Base-by-base conservation (phyloP, 35 echinoderm and acorn worm species). In the Diadema setosum region DNA sequence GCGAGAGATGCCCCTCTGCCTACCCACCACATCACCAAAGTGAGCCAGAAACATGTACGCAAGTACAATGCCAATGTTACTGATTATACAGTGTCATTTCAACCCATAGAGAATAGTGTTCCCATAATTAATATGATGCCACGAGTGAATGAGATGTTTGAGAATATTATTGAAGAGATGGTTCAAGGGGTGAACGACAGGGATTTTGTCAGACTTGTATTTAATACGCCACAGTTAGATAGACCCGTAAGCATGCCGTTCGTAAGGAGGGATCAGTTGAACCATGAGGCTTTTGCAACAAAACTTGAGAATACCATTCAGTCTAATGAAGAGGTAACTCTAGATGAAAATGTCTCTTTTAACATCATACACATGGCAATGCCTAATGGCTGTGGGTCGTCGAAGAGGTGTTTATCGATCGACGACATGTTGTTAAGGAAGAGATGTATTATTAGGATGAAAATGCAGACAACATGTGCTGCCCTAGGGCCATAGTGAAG, bases 401-500 rank as follows among this genome's bases (percentile, higher is more conserved):
- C 3, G 12, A 76, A 76, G 21, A 9, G 36, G 21, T 40, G 16
- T 18, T 20, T 42, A 40, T 11, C 35, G 2, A 14, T 76, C 1
- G 0, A 41, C 7, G 70, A 76, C 8, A 5, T 8, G 5, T 3
- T 41, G 5, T 24, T 76, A 4, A 76, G 43, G 5, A 82, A 26
- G 36, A 58, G 11, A 30, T 42, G 49, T 7, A 3, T 57, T 27
- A 83, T 90, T 40, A 0, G 46, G 8, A 63, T 69, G 41, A 42
- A 42, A 39, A 82, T 36, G 70, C 61, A 8, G 39, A 87, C 20
- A 83, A 90, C 25, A 52, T 90, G 42, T 90, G 93, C 58, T 94
- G 82, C 57, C 57, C 82, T 3, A 80, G 78, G 64, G 93, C 92
- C 0, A 90, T 94, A 24, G 87, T 87, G 26, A 94, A 87, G 0